Percentiles rank a stretch among this genome's conserved stretches.
Evolutionary conservation across 2,888 invertebrate species (phyloP).

Genomic region (Phlogophora meticulosa): DNA sequence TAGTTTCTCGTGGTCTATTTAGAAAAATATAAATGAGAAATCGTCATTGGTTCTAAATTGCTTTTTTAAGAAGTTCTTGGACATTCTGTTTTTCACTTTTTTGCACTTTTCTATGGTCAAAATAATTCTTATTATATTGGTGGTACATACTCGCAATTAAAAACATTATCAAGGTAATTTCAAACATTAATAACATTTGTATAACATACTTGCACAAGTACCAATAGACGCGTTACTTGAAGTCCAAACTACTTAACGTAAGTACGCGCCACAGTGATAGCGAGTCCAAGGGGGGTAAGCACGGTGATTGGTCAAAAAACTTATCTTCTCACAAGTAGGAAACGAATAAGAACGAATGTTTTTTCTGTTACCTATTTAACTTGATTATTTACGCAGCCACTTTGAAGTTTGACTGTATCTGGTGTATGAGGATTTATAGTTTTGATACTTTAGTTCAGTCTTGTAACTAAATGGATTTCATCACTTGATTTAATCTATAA

Average conservation of each 20-base stretch:
- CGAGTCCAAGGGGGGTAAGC: constrained; percentile 58
- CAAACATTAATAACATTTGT: neutral
- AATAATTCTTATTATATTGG: too few relatives aligned
- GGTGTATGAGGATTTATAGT: constrained; percentile 14
- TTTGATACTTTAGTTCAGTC: constrained; percentile 56
- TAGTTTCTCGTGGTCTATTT: neutral
- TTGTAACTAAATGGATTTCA: too few relatives aligned
- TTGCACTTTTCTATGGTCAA: too few relatives aligned
- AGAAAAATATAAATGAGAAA: constrained; percentile 1
- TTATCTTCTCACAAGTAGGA: constrained; percentile 62
- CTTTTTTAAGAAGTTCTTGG: too few relatives aligned
- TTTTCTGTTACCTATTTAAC: constrained; percentile 75
- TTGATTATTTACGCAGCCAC: constrained; percentile 78
- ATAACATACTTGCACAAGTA: neutral
- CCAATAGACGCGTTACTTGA: constrained; percentile 11
- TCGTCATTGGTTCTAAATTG: too few relatives aligned
- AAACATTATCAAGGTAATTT: too few relatives aligned
- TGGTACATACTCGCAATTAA: too few relatives aligned
- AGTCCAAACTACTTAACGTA: constrained; percentile 43
- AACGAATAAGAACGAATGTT: constrained; percentile 62
- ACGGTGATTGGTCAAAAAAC: constrained; percentile 60
- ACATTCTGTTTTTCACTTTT: too few relatives aligned
- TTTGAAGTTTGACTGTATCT: constrained; percentile 60
- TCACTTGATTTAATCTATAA: too few relatives aligned
- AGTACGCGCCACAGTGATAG: constrained; percentile 45